These are phyloP conservation scores for Amphiprion clarkii DNA, from an alignment of 2,797 vertebrate genomes.

Conservation along the genomic window DNA sequence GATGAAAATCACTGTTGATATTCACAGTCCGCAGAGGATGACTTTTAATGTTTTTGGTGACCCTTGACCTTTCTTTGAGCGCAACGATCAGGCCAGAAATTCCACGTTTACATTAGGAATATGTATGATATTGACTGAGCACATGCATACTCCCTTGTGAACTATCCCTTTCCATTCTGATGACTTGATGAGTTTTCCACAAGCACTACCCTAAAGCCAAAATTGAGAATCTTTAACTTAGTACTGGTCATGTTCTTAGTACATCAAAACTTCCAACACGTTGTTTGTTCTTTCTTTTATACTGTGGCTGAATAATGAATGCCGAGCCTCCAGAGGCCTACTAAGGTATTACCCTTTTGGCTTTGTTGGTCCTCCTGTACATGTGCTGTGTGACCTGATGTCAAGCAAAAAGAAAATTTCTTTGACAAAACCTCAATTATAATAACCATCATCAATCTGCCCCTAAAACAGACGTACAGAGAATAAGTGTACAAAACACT, in stretches of 20 bases:
- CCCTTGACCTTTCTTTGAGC: slow-evolving; percentile 47
- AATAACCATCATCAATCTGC: too few relatives aligned
- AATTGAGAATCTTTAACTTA: neutral
- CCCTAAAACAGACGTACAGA: too few relatives aligned
- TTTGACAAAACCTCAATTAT: too few relatives aligned
- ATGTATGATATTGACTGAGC: slow-evolving; percentile 50
- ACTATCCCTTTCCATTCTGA: neutral
- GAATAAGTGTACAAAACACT: too few relatives aligned
- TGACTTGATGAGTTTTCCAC: slow-evolving; percentile 6
- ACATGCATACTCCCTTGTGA: slow-evolving; percentile 7
- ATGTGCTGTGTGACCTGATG: neutral
- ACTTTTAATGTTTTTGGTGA: slow-evolving; percentile 22
- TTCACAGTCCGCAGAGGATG: slow-evolving; percentile 11
- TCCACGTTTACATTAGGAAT: slow-evolving; percentile 27
- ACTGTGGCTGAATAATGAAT: neutral
- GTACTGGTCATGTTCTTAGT: neutral
- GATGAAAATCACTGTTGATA: slow-evolving; percentile 17
- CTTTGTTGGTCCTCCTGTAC: neutral
- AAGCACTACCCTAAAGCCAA: neutral
- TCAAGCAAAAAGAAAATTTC: neutral
- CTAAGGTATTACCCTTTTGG: neutral
- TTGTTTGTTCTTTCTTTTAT: neutral
- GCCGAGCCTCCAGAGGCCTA: neutral
- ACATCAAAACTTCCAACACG: neutral
- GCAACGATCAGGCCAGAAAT: slow-evolving; percentile 15